phyloP scores from a whole-genome alignment of 2,888 invertebrate genomes.

The Ophion ventricosus region DNA sequence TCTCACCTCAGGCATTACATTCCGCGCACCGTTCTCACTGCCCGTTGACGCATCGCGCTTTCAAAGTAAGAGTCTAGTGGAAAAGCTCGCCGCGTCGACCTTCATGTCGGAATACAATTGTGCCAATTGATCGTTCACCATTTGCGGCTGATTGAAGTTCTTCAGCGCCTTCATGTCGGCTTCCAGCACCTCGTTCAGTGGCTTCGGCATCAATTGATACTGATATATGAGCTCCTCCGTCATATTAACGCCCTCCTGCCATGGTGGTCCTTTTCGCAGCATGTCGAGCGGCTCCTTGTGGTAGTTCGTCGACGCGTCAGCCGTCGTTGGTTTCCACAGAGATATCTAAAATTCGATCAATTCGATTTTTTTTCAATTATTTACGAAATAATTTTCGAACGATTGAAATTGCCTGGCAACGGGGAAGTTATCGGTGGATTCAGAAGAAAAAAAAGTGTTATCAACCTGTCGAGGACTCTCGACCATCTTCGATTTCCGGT shows the following conservation, averaged over 20 bases:
- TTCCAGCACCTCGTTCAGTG: conserved; percentile 86
- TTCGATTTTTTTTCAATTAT: neutral
- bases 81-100: conserved; percentile 85
- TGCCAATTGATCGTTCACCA: conserved; percentile 90
- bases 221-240: conserved; percentile 89
- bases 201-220: conserved; percentile 87
- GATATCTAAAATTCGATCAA: neutral
- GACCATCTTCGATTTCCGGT: conserved; percentile 70
- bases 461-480: conserved; percentile 63
- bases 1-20: conserved; percentile 77
- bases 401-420: no score
- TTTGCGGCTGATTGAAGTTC: conserved; percentile 85
- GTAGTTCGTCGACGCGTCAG: neutral
- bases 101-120: conserved; percentile 89
- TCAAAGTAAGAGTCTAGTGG: conserved; percentile 86
- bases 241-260: conserved; percentile 88
- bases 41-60: conserved; percentile 85
- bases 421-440: neutral
- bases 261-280: conserved; percentile 85
- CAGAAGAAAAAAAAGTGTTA: neutral
- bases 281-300: conserved; percentile 57
- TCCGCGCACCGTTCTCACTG: conserved; percentile 81
- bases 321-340: conserved; percentile 24
- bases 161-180: conserved; percentile 86
- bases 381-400: no score